Percentiles rank a stretch among this genome's conserved stretches.
Conservation (phyloP, 1,140 invertebrate species). For the Goniozus legneri region DNA sequence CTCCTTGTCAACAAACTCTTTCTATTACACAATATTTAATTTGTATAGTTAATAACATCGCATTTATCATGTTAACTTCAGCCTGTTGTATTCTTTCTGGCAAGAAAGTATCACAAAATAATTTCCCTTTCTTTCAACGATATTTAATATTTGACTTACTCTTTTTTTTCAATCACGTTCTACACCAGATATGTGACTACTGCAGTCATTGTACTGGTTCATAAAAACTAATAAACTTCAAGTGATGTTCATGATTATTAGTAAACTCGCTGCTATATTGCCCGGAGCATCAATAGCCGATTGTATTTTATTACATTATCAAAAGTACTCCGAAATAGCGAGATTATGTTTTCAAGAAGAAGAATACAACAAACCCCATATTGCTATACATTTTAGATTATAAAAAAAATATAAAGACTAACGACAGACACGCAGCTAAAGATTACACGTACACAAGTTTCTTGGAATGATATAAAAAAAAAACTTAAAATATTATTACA, state of each 20-base stretch:
- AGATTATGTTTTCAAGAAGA: slow-evolving; percentile 37
- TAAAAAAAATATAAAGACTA: slow-evolving; percentile 36
- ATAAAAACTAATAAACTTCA: slow-evolving; percentile 20
- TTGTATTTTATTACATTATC: slow-evolving; percentile 26
- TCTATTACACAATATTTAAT: slow-evolving; percentile 53
- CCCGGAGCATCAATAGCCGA: slow-evolving; percentile 32
- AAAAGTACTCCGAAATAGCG: slow-evolving; percentile 31
- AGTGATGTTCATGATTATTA: slow-evolving; percentile 26
- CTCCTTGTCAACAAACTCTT: slow-evolving; percentile 48
- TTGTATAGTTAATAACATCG: slow-evolving; percentile 50
- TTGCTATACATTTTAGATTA: slow-evolving; percentile 35
- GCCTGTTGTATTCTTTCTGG: slow-evolving; percentile 54
- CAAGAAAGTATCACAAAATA: slow-evolving; percentile 57
- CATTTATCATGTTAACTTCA: slow-evolving; percentile 46
- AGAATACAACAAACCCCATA: slow-evolving; percentile 51
- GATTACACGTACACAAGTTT: slow-evolving; percentile 29
- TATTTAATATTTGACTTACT: slow-evolving; percentile 46
- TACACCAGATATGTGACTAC: slow-evolving; percentile 11
- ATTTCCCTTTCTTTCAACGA: slow-evolving; percentile 51
- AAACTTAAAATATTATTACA: slow-evolving; percentile 22
- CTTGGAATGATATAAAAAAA: slow-evolving; percentile 33
- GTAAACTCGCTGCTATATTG: slow-evolving; percentile 34
- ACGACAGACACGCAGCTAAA: slow-evolving; percentile 29
- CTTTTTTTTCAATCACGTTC: slow-evolving; percentile 29
- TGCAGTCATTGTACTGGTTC: slow-evolving; percentile 8